Conservation (phyloP, 2,888 invertebrate species). For the Lamproptera curius region DNA sequence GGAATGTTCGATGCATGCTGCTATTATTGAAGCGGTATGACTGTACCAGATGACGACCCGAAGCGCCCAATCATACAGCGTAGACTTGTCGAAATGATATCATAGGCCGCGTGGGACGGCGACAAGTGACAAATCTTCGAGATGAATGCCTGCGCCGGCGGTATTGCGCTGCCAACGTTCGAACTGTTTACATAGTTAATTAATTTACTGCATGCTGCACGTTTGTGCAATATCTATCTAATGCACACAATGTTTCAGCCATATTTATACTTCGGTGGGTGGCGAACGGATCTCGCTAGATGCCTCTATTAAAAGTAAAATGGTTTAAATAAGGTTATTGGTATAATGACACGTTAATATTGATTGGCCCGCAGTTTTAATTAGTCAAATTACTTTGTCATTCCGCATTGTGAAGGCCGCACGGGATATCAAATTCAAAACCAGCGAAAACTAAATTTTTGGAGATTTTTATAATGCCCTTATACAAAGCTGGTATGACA, state of each 20-base stretch:
- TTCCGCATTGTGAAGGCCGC: no score
- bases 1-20: conserved; percentile 27
- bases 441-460: no score
- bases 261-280: no score
- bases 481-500: no score
- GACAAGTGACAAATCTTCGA: conserved; percentile 43
- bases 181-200: conserved; percentile 4
- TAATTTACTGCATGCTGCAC: conserved; percentile 1
- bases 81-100: conserved; percentile 28
- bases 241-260: not conserved
- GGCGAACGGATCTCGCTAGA: no score
- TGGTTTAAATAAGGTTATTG: no score
- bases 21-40: conserved; percentile 42
- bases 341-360: no score
- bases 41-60: conserved; percentile 38
- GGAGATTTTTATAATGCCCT: no score
- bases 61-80: conserved; percentile 37
- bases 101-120: conserved; percentile 31
- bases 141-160: conserved; percentile 10
- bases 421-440: no score
- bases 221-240: not conserved
- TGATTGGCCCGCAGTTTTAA: no score
- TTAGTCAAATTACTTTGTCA: no score
- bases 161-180: conserved; percentile 7
- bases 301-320: no score